Conservation (phyloP, 2,113 vertebrate genomes). For the Laticauda colubrina region DNA sequence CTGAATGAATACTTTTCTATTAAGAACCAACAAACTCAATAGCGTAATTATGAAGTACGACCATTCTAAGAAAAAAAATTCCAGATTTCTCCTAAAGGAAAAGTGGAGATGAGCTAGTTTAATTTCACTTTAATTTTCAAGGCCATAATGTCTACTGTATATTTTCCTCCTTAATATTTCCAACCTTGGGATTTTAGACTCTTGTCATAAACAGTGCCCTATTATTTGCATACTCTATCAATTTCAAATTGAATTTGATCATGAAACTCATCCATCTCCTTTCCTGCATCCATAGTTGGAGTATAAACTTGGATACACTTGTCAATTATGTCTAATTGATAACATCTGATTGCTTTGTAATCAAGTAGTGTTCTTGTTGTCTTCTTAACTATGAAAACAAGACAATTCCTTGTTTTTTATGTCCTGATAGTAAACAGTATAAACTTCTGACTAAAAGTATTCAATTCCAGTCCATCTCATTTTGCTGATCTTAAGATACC, state of each 20-base stretch:
- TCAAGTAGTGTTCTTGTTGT: neutral
- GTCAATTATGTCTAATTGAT: neutral
- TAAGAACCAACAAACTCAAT: neutral
- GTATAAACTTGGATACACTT: neutral
- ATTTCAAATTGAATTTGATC: neutral
- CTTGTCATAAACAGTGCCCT: neutral
- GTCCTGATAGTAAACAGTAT: neutral
- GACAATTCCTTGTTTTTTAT: neutral
- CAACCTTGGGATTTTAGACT: neutral
- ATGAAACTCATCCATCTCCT: neutral
- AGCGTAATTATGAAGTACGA: neutral
- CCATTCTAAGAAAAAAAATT: neutral
- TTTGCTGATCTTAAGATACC: neutral
- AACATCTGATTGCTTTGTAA: neutral
- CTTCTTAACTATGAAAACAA: neutral
- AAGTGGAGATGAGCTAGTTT: neutral
- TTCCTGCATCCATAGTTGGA: neutral
- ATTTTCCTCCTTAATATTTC: neutral
- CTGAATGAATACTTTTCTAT: neutral
- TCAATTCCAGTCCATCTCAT: neutral
- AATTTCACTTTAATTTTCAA: neutral
- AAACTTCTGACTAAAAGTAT: neutral
- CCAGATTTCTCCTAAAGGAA: neutral
- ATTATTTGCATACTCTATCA: neutral
- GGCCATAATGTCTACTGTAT: neutral